phyloP scores from a whole-genome alignment of 2,797 vertebrate genomes.

The Acanthurus leucopareius region DNA sequence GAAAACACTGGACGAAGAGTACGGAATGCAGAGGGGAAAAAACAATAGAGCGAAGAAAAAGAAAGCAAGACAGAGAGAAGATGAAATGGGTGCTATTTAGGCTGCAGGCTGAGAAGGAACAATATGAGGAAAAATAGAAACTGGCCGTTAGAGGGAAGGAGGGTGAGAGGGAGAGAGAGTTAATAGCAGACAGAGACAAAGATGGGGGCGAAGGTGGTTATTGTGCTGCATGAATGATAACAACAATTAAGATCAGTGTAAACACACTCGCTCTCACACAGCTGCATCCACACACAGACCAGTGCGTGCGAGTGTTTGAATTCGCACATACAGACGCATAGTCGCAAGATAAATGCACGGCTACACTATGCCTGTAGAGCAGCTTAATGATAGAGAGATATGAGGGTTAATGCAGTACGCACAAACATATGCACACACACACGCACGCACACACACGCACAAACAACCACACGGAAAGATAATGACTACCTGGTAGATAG shows the following conservation, averaged over 20 bases:
- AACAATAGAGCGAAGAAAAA: constrained; percentile 52
- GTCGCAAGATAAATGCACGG: constrained; percentile 49
- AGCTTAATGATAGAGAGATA: constrained; percentile 73
- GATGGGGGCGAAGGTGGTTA: constrained; percentile 76
- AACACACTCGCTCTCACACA: constrained; percentile 72
- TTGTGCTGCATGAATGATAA: constrained; percentile 84
- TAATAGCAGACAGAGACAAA: constrained; percentile 77
- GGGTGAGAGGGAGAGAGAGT: constrained; percentile 53
- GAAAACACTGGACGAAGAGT: constrained; percentile 61
- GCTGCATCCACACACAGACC: constrained; percentile 41
- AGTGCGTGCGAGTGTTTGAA: constrained; percentile 17
- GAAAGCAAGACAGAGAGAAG: constrained; percentile 68
- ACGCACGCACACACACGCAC: constrained; percentile 57
- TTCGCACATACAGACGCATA: constrained; percentile 27
- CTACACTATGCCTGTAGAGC: constrained; percentile 42
- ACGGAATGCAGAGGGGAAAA: constrained; percentile 28
- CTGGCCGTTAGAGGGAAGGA: constrained; percentile 65
- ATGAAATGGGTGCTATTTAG: constrained; percentile 81
- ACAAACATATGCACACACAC: constrained; percentile 52
- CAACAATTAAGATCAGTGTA: constrained; percentile 83
- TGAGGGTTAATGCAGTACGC: constrained; percentile 73
- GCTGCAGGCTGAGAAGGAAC: constrained; percentile 79
- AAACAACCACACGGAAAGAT: constrained; percentile 66
- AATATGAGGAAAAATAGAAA: constrained; percentile 78
- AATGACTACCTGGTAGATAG: constrained; percentile 79